phyloP scores from a whole-genome alignment of 2,797 vertebrate species.

The Xenentodon cancila region DNA sequence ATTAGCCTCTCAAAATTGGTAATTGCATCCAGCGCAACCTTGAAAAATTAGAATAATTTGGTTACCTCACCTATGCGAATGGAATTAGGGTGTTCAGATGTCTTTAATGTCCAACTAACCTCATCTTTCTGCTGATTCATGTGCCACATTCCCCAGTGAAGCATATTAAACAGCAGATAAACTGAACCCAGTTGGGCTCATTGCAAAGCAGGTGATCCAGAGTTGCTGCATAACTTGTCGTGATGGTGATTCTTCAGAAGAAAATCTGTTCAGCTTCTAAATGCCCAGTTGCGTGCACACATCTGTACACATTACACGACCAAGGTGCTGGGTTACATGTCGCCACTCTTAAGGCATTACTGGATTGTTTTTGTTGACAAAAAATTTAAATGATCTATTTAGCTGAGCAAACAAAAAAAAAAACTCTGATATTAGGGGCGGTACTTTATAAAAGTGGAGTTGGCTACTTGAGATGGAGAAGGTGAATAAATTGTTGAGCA shows the following conservation, averaged over 20 bases:
- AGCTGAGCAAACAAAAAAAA: too few relatives aligned
- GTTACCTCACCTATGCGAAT: constrained; percentile 20
- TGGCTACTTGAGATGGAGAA: too few relatives aligned
- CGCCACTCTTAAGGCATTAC: too few relatives aligned
- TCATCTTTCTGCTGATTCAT: constrained; percentile 35
- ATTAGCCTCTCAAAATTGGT: constrained; percentile 29
- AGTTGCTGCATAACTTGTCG: constrained; percentile 11
- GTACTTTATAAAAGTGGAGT: too few relatives aligned
- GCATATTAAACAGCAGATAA: neutral
- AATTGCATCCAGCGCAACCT: constrained; percentile 30
- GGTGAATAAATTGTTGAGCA: too few relatives aligned
- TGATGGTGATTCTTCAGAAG: neutral
- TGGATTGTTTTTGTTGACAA: too few relatives aligned
- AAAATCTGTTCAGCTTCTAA: neutral
- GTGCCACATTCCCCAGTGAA: neutral
- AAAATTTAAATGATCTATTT: too few relatives aligned
- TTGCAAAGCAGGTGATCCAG: neutral
- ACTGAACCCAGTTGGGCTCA: constrained; percentile 3
- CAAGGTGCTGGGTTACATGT: too few relatives aligned
- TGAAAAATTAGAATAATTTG: constrained; percentile 39
- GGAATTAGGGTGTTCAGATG: constrained; percentile 28
- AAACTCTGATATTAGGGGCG: too few relatives aligned
- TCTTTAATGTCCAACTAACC: constrained; percentile 21
- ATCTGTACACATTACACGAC: too few relatives aligned
- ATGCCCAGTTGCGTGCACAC: too few relatives aligned